Percentiles rank a stretch among this genome's conserved stretches.
phyloP scores from a whole-genome alignment of 1,140 invertebrate genomes.

The Solenopsis fugax region DNA sequence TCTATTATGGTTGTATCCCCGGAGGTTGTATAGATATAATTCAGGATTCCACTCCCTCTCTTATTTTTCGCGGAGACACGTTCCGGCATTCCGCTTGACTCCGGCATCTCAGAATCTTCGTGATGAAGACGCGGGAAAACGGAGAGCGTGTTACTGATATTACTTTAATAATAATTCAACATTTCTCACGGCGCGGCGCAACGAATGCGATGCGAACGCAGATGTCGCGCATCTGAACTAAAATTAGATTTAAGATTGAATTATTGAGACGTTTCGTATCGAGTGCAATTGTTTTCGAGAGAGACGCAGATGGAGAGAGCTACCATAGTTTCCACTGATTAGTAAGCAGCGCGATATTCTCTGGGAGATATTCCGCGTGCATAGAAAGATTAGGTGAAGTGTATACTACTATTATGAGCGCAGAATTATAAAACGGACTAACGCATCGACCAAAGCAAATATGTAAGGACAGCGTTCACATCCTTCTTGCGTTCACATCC shows the following conservation, averaged over 20 bases:
- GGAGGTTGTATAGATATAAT: slow-evolving; percentile 51
- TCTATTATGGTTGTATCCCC: slow-evolving; percentile 39
- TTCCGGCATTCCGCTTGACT: slow-evolving; percentile 38
- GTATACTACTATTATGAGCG: not conserved
- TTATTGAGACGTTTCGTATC: not conserved
- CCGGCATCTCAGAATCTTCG: slow-evolving; percentile 22
- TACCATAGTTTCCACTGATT: not conserved
- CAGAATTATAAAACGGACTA: slow-evolving; percentile 15
- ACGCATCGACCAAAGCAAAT: slow-evolving; percentile 28
- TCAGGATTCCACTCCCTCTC: slow-evolving; percentile 39
- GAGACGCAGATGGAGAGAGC: not conserved
- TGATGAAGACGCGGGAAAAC: slow-evolving; percentile 28
- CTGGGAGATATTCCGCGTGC: no score
- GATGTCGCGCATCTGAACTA: not conserved
- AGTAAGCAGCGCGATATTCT: not conserved
- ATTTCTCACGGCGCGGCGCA: not conserved
- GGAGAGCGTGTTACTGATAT: slow-evolving; percentile 40
- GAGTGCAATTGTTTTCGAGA: slow-evolving; percentile 5
- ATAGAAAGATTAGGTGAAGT: not conserved
- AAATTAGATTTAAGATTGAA: slow-evolving; percentile 38
- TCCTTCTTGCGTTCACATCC: slow-evolving; percentile 32
- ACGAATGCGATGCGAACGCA: not conserved
- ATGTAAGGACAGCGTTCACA: slow-evolving; percentile 21
- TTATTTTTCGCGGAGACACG: slow-evolving; percentile 18
- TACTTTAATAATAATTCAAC: slow-evolving; percentile 45